Evolutionary conservation across 2,797 vertebrate species (phyloP).

Genomic region (Erethizon dorsatum): DNA sequence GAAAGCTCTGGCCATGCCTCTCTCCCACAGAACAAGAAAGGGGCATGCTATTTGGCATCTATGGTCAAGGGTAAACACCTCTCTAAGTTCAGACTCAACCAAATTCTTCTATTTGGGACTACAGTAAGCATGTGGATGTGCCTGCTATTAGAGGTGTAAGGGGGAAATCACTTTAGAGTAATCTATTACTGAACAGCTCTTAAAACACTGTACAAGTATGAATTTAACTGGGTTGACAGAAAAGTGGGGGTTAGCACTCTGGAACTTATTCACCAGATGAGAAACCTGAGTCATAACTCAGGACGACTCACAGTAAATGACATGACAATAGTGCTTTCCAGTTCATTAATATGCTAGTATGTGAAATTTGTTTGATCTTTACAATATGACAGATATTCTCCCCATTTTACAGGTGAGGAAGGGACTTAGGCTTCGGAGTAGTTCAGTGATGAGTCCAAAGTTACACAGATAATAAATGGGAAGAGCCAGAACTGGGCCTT

Average conservation of each 20-base stretch:
- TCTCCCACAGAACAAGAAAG: neutral
- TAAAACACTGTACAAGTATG: neutral
- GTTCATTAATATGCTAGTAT: neutral
- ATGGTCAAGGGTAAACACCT: neutral
- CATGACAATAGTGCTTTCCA: neutral
- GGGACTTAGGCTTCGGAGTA: neutral
- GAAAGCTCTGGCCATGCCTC: neutral
- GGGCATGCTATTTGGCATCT: neutral
- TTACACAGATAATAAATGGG: neutral
- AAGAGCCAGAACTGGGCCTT: neutral
- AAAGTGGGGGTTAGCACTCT: neutral
- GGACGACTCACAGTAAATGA: neutral
- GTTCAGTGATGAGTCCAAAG: neutral
- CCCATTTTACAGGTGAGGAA: slow-evolving; percentile 40
- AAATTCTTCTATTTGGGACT: neutral
- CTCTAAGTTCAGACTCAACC: neutral
- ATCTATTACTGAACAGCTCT: neutral
- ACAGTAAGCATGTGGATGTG: neutral
- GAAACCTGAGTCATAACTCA: neutral
- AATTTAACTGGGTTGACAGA: neutral
- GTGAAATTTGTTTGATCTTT: neutral
- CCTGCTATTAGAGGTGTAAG: neutral
- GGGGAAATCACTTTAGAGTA: neutral
- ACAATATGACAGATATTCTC: neutral
- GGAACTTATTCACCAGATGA: neutral